These are phyloP conservation scores for Aphrocallistes beatrix DNA, from an alignment of 37 sponge, comb jelly and placozoan species.

Conservation along the genomic window DNA sequence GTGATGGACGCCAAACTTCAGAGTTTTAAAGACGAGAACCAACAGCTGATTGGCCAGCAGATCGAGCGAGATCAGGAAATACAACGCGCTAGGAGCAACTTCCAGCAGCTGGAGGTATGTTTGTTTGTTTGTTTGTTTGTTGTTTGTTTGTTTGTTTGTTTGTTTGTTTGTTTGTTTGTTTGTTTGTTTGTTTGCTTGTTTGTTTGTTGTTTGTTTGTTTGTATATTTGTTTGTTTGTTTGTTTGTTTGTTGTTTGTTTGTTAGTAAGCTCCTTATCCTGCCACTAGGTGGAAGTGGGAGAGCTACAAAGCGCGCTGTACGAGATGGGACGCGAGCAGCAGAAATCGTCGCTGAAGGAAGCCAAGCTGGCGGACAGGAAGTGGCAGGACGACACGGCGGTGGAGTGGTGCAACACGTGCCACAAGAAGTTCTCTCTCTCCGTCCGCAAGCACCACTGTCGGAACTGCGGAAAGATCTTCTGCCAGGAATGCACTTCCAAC, in stretches of 20 bases:
- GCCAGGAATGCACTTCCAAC: constrained; percentile 43
- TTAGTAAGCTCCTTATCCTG: too few relatives aligned
- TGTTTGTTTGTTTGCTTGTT: too few relatives aligned
- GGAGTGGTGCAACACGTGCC: neutral
- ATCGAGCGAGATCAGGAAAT: neutral
- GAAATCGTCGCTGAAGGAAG: neutral
- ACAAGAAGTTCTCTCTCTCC: constrained; percentile 20
- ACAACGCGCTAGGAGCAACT: neutral
- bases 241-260: too few relatives aligned
- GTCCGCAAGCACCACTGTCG: constrained; percentile 65
- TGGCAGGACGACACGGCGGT: constrained; percentile 7
- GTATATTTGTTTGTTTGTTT: too few relatives aligned
- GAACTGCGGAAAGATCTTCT: constrained; percentile 68
- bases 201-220: too few relatives aligned
- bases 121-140: too few relatives aligned
- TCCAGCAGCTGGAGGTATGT: neutral
- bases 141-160: too few relatives aligned
- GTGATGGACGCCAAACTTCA: neutral
- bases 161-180: too few relatives aligned
- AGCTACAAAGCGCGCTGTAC: neutral
- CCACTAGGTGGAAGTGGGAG: neutral
- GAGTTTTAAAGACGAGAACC: constrained; percentile 7
- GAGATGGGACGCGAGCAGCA: neutral
- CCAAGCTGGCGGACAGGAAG: neutral
- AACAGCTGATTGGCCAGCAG: neutral